Base-by-base conservation (phyloP, 2,113 vertebrate species). In the Hippocampus zosterae region DNA sequence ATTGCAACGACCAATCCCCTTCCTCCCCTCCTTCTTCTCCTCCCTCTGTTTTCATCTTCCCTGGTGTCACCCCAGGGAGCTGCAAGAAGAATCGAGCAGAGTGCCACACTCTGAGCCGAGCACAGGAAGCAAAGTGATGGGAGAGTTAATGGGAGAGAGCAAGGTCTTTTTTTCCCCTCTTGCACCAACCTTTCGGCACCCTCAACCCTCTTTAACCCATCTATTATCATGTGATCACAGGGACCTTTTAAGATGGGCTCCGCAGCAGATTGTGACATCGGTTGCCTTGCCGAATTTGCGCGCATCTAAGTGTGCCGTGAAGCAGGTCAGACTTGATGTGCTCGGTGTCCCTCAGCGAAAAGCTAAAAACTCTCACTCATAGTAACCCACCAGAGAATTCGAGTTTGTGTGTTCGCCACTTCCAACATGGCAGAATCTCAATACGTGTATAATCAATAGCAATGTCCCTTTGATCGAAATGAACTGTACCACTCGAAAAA, bases 61-160 rank as follows among this genome's bases (percentile, higher is more conserved):
- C 65, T 68, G 70, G 73, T 65, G 70, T 76, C 55, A 29, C 64
- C 77, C 11, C 59, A 48, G 63, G 74, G 73, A 78, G 78, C 55
- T 25, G 46, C 68, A 40, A 50, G 70, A 19, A 63, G 67, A 69
- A 81, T 82, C 63, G 21, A 71, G 74, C 76, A 44, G 71, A 70
- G 59, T 40, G 63, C 77, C 44, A 3, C 5, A 44, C 40, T 53
- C 76, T 13, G 7, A 68, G 69, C 25, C 8, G 62, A 64, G 66
- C 48, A 71, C 59, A 37, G 57, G 29, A 48, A 74, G 52, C 57
- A 68, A 75, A 76, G 79, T 59, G 65, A 80, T 46, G 73, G 64
- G 42, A 6, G 79, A 85, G 81, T 82, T 86, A 85, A 87, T 86
- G 81, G 77, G 53, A 81, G 67, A 80, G 83, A 88, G 79, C 78